Evolutionary conservation across 2,113 vertebrate genomes (phyloP).

Genomic region (Accipiter virgatus): DNA sequence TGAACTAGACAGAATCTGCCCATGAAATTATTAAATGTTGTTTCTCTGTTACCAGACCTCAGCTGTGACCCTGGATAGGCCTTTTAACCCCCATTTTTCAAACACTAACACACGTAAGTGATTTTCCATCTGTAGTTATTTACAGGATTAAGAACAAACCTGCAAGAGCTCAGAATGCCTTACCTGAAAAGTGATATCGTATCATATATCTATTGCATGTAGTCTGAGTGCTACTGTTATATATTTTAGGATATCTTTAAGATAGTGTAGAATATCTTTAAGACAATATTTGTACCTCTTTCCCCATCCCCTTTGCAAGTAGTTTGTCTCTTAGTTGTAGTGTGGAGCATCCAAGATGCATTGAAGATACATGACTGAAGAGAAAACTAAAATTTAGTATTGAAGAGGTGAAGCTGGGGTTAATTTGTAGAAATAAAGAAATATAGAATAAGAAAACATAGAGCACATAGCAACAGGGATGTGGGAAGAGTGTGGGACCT

Average conservation of each 20-base stretch:
- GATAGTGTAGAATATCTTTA: not conserved
- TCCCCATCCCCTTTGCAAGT: not conserved
- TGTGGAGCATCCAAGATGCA: rapidly evolving
- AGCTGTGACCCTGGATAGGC: not conserved
- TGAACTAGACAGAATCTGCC: not conserved
- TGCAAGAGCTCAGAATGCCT: not conserved
- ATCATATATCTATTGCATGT: not conserved
- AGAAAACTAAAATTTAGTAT: not conserved
- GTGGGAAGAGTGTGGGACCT: not conserved
- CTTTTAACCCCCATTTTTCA: not conserved
- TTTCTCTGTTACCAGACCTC: not conserved
- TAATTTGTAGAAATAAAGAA: not conserved
- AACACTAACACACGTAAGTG: not conserved
- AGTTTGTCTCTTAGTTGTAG: not conserved
- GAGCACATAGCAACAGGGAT: not conserved
- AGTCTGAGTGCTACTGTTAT: not conserved
- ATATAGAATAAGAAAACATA: not conserved
- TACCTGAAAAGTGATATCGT: not conserved
- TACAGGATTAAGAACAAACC: not conserved
- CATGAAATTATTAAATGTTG: not conserved
- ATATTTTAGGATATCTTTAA: not conserved
- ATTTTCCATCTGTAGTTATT: not conserved
- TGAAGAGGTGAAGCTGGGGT: not conserved
- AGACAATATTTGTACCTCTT: not conserved
- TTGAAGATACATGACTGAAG: not conserved